These are phyloP conservation scores for Anagrus nilaparvatae DNA, from an alignment of 1,140 invertebrate species.

Conservation along the genomic window DNA sequence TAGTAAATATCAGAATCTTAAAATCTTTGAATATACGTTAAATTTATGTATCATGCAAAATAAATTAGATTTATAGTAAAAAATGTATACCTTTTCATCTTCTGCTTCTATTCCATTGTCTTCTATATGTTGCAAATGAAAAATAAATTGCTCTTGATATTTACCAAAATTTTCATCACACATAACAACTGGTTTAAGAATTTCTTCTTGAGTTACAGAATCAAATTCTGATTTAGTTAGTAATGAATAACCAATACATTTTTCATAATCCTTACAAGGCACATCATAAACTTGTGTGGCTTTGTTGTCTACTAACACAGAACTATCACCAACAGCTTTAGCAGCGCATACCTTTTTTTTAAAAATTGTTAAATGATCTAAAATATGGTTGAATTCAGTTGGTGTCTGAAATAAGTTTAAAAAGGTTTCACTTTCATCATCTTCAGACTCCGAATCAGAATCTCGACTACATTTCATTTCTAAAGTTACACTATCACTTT, in stretches of 20 bases:
- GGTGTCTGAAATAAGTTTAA: not conserved
- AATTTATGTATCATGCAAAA: not conserved
- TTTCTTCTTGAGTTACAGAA: conserved; percentile 7
- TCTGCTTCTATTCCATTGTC: conserved; percentile 22
- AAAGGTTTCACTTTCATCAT: conserved; percentile 5
- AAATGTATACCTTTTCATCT: conserved; percentile 13
- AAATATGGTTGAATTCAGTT: conserved; percentile 12
- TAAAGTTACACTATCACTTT: conserved; percentile 16
- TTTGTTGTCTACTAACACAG: conserved; percentile 16
- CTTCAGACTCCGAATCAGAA: conserved; percentile 26
- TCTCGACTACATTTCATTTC: conserved; percentile 35
- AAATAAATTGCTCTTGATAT: conserved; percentile 33
- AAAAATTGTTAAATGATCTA: conserved; percentile 21
- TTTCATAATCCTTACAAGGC: conserved; percentile 28
- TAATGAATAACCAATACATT: conserved; percentile 28
- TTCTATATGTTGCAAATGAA: conserved; percentile 30
- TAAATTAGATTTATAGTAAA: not conserved
- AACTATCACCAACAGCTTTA: conserved; percentile 14
- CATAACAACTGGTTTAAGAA: conserved; percentile 6
- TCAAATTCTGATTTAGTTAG: conserved; percentile 21
- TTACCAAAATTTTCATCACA: conserved; percentile 24
- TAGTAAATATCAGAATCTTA: not conserved
- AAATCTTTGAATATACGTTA: not conserved
- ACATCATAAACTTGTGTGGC: conserved; percentile 26
- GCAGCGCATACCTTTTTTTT: conserved; percentile 19